These are phyloP conservation scores for Porites evermanni DNA, from an alignment of 92 coral and sea anemone genomes.

Conservation along the genomic window DNA sequence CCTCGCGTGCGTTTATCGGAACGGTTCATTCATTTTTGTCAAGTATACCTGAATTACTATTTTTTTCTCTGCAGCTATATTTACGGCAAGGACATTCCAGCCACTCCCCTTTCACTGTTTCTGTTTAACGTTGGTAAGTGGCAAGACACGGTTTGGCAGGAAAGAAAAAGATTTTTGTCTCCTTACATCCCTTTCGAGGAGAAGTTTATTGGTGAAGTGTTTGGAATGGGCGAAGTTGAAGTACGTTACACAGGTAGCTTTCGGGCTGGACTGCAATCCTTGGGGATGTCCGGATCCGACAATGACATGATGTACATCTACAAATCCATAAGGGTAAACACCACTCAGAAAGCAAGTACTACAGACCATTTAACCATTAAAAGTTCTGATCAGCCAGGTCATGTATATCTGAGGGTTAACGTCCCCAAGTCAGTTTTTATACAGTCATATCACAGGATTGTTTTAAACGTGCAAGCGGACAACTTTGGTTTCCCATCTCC, in stretches of 20 bases:
- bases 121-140: slow-evolving; percentile 28
- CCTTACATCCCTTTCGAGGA: slow-evolving; percentile 29
- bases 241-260: slow-evolving; percentile 28
- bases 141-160: slow-evolving; percentile 32
- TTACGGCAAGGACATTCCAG: slow-evolving; percentile 3
- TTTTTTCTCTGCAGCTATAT: slow-evolving; percentile 1
- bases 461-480: slow-evolving; percentile 22
- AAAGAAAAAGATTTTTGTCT: slow-evolving; percentile 10
- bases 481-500: slow-evolving; percentile 25
- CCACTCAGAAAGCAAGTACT: background rate
- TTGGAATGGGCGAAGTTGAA: slow-evolving; percentile 27
- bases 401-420: slow-evolving; percentile 19
- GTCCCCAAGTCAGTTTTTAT: slow-evolving; percentile 15
- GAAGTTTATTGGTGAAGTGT: slow-evolving; percentile 16
- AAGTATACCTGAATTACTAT: background rate
- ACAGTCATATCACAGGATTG: slow-evolving; percentile 9
- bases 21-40: too few species aligned
- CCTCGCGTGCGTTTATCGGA: too few species aligned
- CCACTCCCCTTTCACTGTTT: slow-evolving; percentile 8
- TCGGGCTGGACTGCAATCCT: slow-evolving; percentile 18
- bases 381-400: slow-evolving; percentile 9
- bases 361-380: slow-evolving; percentile 15
- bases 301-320: slow-evolving; percentile 35
- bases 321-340: slow-evolving; percentile 12
- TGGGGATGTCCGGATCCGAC: slow-evolving; percentile 28